Base-by-base conservation (phyloP, 2,797 vertebrate species). In the Lophius americanus region DNA sequence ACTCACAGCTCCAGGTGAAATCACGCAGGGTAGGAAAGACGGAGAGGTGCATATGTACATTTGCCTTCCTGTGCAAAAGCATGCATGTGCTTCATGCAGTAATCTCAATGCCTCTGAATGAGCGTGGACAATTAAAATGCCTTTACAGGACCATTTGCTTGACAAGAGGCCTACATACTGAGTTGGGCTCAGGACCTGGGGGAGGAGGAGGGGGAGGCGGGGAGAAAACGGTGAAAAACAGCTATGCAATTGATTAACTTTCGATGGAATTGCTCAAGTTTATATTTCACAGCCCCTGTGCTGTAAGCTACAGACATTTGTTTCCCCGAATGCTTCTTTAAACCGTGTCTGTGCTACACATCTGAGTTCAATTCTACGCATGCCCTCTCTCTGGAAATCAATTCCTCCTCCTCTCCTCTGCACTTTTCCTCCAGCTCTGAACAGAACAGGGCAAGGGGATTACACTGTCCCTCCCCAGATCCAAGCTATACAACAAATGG, bases 241-340 rank as follows among this genome's bases (percentile, higher is more conserved):
- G 76, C 88, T 88, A 88, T 81, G 85, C 81, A 87, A 91, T 87
- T 91, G 92, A 91, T 92, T 91, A 90, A 89, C 86, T 89, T 89
- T 84, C 86, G 81, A 83, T 69, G 82, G 81, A 71, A 82, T 76
- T 82, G 84, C 78, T 88, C 77, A 83, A 85, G 84, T 91, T 92
- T 80, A 90, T 78, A 75, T 78, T 81, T 84, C 73, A 63, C 44
- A 54, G 75, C 82, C 79, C 81, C 79, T 78, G 67, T 41, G 78
- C 87, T 88, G 83, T 88, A 85, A 91, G 88, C 88, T 89, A 86
- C 78, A 90, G 84, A 90, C 86, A 58, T 83, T 87, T 83, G 87
- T 89, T 91, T 89, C 83, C 71, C 92, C 85, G 73, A 80, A 80
- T 70, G 83, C 83, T 88, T 85, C 85, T 90, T 79, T 84, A 79